Evolutionary conservation across 2,113 vertebrate genomes (phyloP).

Genomic region (Thunnus thynnus): DNA sequence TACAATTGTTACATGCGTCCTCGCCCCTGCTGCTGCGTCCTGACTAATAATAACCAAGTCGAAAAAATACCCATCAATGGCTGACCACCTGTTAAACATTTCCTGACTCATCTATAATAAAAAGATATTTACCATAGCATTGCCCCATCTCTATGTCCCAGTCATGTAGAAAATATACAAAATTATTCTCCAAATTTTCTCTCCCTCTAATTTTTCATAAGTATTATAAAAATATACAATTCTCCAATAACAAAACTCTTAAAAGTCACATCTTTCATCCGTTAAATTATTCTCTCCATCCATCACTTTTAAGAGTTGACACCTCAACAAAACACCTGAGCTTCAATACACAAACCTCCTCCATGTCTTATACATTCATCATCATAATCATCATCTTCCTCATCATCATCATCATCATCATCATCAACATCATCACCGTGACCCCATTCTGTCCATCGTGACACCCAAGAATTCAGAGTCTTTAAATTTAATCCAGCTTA

Average conservation of each 20-base stretch:
- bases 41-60: conserved; percentile 55
- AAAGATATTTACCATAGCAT: conserved; percentile 73
- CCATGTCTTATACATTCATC: conserved; percentile 80
- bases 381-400: conserved; percentile 68
- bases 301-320: conserved; percentile 74
- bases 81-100: conserved; percentile 69
- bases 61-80: conserved; percentile 64
- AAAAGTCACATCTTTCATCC: conserved; percentile 81
- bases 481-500: conserved; percentile 59
- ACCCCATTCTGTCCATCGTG: conserved; percentile 67
- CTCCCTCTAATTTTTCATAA: conserved; percentile 79
- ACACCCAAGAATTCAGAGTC: conserved; percentile 61
- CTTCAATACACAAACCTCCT: conserved; percentile 74
- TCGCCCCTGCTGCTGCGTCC: conserved; percentile 66
- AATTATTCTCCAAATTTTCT: conserved; percentile 84
- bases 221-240: conserved; percentile 89
- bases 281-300: conserved; percentile 80
- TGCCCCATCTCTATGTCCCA: conserved; percentile 62
- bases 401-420: conserved; percentile 41
- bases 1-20: conserved; percentile 77
- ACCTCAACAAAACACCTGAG: conserved; percentile 82
- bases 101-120: conserved; percentile 70
- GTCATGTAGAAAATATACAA: conserved; percentile 87
- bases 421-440: conserved; percentile 50
- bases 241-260: conserved; percentile 86